Percentiles rank a stretch among this genome's conserved stretches.
These are phyloP conservation scores for Cydia pomonella DNA, from an alignment of 1,140 invertebrate genomes.

Conservation along the genomic window DNA sequence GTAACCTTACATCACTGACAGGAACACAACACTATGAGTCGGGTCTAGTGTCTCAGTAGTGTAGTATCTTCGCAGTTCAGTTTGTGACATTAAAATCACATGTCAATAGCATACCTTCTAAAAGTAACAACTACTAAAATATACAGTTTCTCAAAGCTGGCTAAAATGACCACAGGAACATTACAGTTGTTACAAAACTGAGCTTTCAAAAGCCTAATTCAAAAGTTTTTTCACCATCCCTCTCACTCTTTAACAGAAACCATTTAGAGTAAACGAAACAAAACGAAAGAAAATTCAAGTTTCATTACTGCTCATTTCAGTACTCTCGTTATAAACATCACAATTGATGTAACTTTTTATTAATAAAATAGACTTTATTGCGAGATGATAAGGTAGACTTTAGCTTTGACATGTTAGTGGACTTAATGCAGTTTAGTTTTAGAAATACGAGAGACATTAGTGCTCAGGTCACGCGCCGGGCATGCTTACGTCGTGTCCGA, in stretches of 20 bases:
- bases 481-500: constrained; percentile 12
- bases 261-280: background rate
- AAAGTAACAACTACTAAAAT: too few species aligned
- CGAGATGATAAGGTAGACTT: background rate
- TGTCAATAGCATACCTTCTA: too few species aligned
- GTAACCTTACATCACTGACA: too few species aligned
- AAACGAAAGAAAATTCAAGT: constrained; percentile 1
- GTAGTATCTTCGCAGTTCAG: too few species aligned
- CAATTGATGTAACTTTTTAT: background rate
- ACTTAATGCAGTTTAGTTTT: background rate
- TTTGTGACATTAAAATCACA: too few species aligned
- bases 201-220: background rate
- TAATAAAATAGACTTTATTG: background rate
- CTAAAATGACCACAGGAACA: background rate
- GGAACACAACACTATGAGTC: too few species aligned
- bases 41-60: too few species aligned
- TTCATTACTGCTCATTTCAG: background rate
- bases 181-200: background rate
- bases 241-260: background rate
- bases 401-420: background rate
- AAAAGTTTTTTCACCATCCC: background rate
- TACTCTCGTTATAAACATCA: background rate
- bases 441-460: background rate
- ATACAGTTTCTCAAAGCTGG: background rate
- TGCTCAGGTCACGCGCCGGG: background rate